phyloP scores from a whole-genome alignment of 2,797 vertebrate species.

The Rhinatrema bivittatum region DNA sequence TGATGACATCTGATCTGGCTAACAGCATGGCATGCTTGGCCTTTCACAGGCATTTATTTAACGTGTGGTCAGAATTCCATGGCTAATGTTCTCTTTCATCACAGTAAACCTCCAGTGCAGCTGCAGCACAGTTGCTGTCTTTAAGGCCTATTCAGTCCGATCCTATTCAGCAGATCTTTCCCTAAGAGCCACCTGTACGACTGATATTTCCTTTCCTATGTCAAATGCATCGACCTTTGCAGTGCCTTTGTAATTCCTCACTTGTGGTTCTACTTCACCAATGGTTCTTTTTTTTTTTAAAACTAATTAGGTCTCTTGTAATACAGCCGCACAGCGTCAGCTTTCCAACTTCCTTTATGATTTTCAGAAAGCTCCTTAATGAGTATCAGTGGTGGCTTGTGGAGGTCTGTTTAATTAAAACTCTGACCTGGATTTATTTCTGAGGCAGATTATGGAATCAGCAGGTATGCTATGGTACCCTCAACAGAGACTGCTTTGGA shows the following conservation, averaged over 20 bases:
- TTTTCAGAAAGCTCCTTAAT: slow-evolving; percentile 60
- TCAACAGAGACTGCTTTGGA: slow-evolving; percentile 16
- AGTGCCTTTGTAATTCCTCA: slow-evolving; percentile 46
- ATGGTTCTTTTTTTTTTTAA: slow-evolving; percentile 41
- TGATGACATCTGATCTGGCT: too few relatives aligned
- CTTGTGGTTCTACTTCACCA: slow-evolving; percentile 47
- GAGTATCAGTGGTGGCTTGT: slow-evolving; percentile 45
- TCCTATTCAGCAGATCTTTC: too few relatives aligned
- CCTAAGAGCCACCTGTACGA: too few relatives aligned
- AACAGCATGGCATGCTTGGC: too few relatives aligned
- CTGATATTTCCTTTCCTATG: slow-evolving; percentile 39
- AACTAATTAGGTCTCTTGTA: slow-evolving; percentile 64
- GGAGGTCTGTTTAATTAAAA: slow-evolving; percentile 54
- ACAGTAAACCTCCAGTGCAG: too few relatives aligned
- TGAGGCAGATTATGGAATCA: slow-evolving; percentile 32
- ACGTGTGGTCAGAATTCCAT: too few relatives aligned
- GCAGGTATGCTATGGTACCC: slow-evolving; percentile 16
- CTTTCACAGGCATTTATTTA: too few relatives aligned
- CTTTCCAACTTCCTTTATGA: slow-evolving; percentile 55
- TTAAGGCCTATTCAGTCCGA: too few relatives aligned
- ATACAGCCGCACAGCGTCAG: slow-evolving; percentile 66
- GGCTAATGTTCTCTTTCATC: too few relatives aligned
- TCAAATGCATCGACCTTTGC: slow-evolving; percentile 49
- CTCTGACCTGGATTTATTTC: slow-evolving; percentile 33
- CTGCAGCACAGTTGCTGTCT: too few relatives aligned